Evolutionary conservation across 2,888 invertebrate species (phyloP), one percentile per base, ranked within the genome.

Genomic region (Synanthedon andrenaeformis): DNA sequence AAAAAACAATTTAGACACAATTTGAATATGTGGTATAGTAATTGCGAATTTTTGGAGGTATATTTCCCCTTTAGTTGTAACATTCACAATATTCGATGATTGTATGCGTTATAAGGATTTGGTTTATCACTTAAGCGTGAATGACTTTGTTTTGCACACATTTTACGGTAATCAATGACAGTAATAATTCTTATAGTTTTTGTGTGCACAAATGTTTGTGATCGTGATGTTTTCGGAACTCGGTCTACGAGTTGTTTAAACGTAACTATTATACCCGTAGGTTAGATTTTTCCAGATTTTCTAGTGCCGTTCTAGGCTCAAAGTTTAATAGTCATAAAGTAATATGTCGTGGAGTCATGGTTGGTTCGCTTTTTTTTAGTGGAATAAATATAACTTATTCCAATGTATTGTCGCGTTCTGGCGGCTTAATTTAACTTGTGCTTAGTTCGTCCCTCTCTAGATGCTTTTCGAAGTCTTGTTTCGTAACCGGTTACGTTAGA

Each of bases 231-330:
- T 68, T 69, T 70, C 35, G 8, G 35, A 35, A 10, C 10, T 6
- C 8, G 35, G 70, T 73, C 72, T 72, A 71, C 70, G 63, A 71
- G 69, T 78, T 76, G 67, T 69, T 74, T 74, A 72, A 75, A 75
- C 72, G 63, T 80, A n/a, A n/a, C n/a, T n/a, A 82, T 73, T 75
- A 79, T 80, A 77, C 69, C 73, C 71, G 72, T 79, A 83, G 77
- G 75, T 76, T 81, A 78, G 78, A 70, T 62, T 66, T 69, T 70
- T 49, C 51, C 13, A 49, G 13, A n/a, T 45, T 14, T 45, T 45
- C 12, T 45, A 45, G 45, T 45, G 45, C 45, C 45, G 45, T 45
- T 10, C 11, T 14, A 13, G 45, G 13, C 45, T 14, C 13, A 45
- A 13, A 13, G n/a, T 45, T 45, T 13, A 45, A 14, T n/a, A 13